These are phyloP conservation scores for Cepaea hortensis DNA, from an alignment of 2,888 invertebrate genomes.

Conservation along the genomic window DNA sequence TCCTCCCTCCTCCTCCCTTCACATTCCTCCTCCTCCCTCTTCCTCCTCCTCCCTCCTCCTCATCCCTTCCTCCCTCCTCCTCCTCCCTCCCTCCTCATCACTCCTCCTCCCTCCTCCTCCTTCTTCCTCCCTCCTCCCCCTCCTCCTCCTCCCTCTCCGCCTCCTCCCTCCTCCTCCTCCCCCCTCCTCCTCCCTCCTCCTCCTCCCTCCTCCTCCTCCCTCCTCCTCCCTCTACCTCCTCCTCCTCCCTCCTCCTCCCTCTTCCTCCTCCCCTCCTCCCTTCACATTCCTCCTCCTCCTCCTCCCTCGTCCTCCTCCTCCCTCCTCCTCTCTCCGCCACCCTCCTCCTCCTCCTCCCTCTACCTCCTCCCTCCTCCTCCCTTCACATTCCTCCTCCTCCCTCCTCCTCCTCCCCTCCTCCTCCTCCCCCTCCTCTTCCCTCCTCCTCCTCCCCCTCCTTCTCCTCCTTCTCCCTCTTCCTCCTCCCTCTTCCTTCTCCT, in stretches of 20 bases:
- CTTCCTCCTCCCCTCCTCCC: conserved; percentile 1
- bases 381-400: too few relatives aligned
- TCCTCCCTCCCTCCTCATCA: neutral
- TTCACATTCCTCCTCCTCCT: too few relatives aligned
- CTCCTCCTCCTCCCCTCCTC: too few relatives aligned
- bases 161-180: conserved; percentile 19
- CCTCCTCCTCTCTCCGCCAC: too few relatives aligned
- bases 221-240: neutral
- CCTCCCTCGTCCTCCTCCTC: neutral
- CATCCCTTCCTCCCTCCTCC: too few relatives aligned
- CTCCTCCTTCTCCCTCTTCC: too few relatives aligned
- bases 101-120: conserved; percentile 5
- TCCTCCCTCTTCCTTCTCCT: neutral
- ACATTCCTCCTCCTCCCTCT: neutral
- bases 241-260: neutral
- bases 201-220: neutral
- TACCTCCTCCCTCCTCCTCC: too few relatives aligned
- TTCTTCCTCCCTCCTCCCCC: neutral
- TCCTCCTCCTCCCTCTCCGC: conserved; percentile 16
- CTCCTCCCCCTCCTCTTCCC: too few relatives aligned
- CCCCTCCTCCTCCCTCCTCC: neutral
- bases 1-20: too few relatives aligned
- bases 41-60: neutral
- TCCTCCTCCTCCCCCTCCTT: too few relatives aligned
- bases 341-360: neutral